phyloP scores from a whole-genome alignment of 2,113 vertebrate genomes.

The Dasyornis broadbenti region DNA sequence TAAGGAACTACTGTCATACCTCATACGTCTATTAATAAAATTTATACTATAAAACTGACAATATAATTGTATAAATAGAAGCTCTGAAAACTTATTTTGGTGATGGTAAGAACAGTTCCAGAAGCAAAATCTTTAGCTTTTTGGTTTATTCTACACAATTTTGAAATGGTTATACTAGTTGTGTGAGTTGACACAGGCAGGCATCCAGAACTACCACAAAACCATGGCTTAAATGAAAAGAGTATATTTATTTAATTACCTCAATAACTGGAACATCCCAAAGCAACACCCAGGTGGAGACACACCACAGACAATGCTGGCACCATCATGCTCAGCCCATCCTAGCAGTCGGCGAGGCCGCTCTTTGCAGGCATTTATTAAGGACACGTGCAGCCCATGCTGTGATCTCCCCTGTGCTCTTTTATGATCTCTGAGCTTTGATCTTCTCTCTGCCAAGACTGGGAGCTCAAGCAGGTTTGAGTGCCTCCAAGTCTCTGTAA shows the following conservation, averaged over 20 bases:
- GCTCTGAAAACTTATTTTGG: not conserved
- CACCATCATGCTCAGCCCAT: not conserved
- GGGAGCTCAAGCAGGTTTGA: not conserved
- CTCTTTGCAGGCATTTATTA: not conserved
- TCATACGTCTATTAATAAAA: not conserved
- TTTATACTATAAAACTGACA: not conserved
- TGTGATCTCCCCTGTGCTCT: not conserved
- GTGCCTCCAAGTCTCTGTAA: not conserved
- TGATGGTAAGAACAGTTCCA: not conserved
- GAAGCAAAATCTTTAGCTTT: not conserved
- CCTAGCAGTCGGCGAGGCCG: rapidly evolving
- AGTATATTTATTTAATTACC: not conserved
- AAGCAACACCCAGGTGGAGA: not conserved
- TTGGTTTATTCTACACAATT: not conserved
- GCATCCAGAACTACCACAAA: not conserved
- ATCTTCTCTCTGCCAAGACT: not conserved
- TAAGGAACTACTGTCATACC: not conserved
- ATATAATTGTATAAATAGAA: not conserved
- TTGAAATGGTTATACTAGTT: not conserved
- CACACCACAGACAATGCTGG: not conserved
- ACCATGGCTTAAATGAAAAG: not conserved
- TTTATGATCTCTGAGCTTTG: not conserved
- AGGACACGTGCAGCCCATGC: rapidly evolving
- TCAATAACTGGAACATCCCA: not conserved
- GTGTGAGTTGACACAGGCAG: not conserved